Conservation (phyloP, 2,888 invertebrate genomes). For the Poecilobothrus nobilitatus region DNA sequence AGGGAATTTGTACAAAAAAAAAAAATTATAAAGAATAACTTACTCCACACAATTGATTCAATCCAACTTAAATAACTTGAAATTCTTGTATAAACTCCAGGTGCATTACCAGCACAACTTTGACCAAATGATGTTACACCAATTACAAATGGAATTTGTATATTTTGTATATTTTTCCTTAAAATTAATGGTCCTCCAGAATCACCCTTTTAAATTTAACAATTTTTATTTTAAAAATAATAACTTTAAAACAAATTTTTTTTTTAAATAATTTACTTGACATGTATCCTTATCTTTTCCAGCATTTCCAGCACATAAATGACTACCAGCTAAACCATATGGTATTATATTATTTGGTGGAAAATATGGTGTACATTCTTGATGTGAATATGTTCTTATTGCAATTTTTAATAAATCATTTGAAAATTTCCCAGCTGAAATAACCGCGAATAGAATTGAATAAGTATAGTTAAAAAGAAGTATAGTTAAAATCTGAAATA, state of each 20-base stretch:
- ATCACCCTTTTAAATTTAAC: neutral
- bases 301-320: conserved; percentile 44
- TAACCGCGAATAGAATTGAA: too few relatives aligned
- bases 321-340: conserved; percentile 38
- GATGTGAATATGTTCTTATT: conserved; percentile 34
- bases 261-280: conserved; percentile 27
- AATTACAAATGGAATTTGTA: conserved; percentile 10
- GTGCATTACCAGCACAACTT: neutral
- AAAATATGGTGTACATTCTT: conserved; percentile 33
- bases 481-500: neutral
- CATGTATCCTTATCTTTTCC: conserved; percentile 42
- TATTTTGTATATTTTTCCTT: neutral
- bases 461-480: too few relatives aligned
- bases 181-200: conserved; percentile 8
- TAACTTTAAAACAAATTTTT: neutral
- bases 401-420: conserved; percentile 41
- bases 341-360: conserved; percentile 35
- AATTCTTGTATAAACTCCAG: conserved; percentile 14
- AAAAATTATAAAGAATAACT: neutral
- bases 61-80: conserved; percentile 14
- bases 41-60: conserved; percentile 3
- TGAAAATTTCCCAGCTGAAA: conserved; percentile 34
- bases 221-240: neutral
- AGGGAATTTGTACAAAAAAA: neutral
- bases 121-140: conserved; percentile 17